These are phyloP conservation scores for Avahi laniger DNA, from an alignment of 2,797 vertebrate genomes.

Conservation along the genomic window DNA sequence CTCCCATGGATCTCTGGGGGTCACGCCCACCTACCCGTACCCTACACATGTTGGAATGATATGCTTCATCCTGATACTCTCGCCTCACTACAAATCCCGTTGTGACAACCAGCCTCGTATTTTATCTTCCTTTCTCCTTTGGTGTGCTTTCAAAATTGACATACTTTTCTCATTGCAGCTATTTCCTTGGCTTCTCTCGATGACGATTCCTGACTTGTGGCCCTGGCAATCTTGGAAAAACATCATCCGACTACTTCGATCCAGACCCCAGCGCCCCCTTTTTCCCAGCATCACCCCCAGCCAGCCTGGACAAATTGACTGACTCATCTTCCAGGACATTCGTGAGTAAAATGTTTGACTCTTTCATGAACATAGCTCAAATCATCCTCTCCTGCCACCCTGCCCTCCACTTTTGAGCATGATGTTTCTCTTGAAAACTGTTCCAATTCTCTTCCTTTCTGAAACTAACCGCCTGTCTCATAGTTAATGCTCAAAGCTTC, in stretches of 20 bases:
- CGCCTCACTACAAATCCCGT: not conserved
- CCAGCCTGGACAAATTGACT: not conserved
- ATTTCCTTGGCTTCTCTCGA: constrained; percentile 43
- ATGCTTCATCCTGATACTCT: not conserved
- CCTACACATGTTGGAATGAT: fast-evolving
- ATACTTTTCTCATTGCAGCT: not conserved
- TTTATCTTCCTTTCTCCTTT: not conserved
- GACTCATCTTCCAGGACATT: not conserved
- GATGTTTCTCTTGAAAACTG: not conserved
- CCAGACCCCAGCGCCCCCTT: not conserved
- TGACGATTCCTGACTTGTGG: constrained; percentile 59
- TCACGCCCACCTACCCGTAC: fast-evolving
- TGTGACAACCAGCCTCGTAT: fast-evolving
- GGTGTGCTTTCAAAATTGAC: constrained; percentile 3
- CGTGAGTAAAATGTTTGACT: constrained; percentile 52
- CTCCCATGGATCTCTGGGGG: not conserved
- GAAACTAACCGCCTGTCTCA: not conserved
- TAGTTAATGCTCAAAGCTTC: constrained; percentile 4
- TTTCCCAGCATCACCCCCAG: not conserved
- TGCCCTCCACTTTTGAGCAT: not conserved
- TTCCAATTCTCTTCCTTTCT: not conserved
- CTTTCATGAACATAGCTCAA: not conserved
- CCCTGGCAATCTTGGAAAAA: constrained; percentile 34
- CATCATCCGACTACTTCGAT: not conserved
- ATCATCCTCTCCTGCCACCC: not conserved